Percentiles rank a stretch among this genome's conserved stretches.
Evolutionary conservation across 2,797 vertebrate species (phyloP).

Genomic region (Hippoglossus hippoglossus): DNA sequence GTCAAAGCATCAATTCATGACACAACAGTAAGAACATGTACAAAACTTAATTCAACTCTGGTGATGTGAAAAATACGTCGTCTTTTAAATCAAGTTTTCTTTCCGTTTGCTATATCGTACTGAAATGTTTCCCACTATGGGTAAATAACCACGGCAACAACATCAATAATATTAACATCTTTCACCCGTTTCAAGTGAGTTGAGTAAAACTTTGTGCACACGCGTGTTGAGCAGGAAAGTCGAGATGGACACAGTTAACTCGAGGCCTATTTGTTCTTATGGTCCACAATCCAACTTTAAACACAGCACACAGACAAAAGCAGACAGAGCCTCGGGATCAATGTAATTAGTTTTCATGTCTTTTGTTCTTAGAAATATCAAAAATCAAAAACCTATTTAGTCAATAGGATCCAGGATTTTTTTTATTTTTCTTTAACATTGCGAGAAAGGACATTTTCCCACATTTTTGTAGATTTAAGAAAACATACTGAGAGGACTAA

Average conservation of each 20-base stretch:
- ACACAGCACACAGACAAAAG: neutral
- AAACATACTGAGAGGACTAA: no score
- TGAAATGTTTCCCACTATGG: conserved; percentile 9
- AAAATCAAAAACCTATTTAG: neutral
- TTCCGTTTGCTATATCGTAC: neutral
- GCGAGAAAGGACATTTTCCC: no score
- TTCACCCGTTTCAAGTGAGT: conserved; percentile 1
- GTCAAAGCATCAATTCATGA: neutral
- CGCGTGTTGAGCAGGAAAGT: neutral
- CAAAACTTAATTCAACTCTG: conserved; percentile 34
- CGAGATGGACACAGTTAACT: neutral
- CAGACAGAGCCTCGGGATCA: neutral
- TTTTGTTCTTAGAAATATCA: conserved; percentile 1
- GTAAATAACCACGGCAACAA: conserved; percentile 1
- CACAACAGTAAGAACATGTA: conserved; percentile 4
- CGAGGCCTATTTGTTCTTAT: neutral
- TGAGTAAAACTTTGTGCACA: conserved; percentile 5
- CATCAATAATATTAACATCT: conserved; percentile 1
- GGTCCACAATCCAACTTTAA: neutral
- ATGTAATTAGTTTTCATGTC: neutral
- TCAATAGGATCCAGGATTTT: neutral
- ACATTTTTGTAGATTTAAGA: no score
- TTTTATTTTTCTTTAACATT: neutral
- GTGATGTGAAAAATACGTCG: conserved; percentile 56
- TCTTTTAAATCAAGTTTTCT: neutral